Evolutionary conservation across 1,140 invertebrate genomes (phyloP).

Genomic region (Oppia nitens): DNA sequence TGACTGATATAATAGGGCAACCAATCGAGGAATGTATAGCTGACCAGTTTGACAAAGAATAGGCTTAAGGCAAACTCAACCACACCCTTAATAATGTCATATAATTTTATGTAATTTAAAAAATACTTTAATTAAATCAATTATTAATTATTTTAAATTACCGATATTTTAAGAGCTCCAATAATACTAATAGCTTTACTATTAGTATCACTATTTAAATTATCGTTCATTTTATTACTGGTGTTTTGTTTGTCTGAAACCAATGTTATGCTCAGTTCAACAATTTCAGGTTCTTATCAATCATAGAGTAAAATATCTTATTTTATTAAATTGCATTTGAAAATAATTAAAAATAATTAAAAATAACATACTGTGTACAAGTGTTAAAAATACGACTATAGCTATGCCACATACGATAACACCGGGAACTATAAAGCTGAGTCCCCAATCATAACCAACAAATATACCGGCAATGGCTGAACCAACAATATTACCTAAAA

Average conservation of each 20-base stretch:
- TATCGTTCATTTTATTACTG: no score
- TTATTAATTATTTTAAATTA: no score
- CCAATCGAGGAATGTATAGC: slow-evolving; percentile 95
- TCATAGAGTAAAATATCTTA: no score
- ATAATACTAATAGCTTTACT: slow-evolving; percentile 51
- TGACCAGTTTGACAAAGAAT: slow-evolving; percentile 89
- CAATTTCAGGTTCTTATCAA: no score
- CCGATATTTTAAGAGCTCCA: slow-evolving; percentile 63
- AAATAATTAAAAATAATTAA: no score
- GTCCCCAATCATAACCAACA: slow-evolving; percentile 68
- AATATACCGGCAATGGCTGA: slow-evolving; percentile 59
- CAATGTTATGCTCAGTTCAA: no score
- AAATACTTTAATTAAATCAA: neutral
- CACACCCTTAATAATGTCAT: slow-evolving; percentile 41
- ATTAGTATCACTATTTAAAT: neutral
- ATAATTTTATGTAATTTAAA: neutral
- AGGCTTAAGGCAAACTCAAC: slow-evolving; percentile 77
- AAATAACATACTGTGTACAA: slow-evolving; percentile 39
- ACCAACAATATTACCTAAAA: slow-evolving; percentile 81
- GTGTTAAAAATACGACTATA: slow-evolving; percentile 64
- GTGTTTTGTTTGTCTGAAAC: no score
- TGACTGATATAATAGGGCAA: slow-evolving; percentile 50
- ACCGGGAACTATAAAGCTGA: slow-evolving; percentile 82
- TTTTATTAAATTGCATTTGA: no score
- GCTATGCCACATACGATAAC: slow-evolving; percentile 56